Conservation (phyloP, 2,113 vertebrate species). For the Cyanocitta stelleri region DNA sequence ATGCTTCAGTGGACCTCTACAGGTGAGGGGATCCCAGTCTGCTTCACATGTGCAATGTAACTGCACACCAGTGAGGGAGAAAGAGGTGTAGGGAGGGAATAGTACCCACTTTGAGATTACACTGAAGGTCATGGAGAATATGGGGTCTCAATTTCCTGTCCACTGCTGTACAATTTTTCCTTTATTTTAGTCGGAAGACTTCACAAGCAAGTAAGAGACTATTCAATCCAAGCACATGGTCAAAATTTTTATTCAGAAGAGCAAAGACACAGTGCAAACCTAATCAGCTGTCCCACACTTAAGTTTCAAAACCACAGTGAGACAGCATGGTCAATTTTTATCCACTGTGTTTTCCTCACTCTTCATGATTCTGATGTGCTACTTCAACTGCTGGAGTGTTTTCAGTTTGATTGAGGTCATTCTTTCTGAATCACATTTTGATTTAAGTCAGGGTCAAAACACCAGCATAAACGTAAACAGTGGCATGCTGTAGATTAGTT, state of each 20-base stretch:
- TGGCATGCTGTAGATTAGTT: neutral
- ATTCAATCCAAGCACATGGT: neutral
- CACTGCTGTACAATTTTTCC: neutral
- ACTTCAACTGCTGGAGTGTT: neutral
- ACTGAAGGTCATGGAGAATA: neutral
- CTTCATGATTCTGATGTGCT: neutral
- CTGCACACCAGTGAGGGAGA: neutral
- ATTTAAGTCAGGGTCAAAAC: neutral
- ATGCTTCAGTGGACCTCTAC: neutral
- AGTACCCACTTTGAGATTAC: neutral
- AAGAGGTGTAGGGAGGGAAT: neutral
- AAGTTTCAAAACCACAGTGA: neutral
- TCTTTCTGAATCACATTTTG: neutral
- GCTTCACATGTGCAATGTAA: rapidly evolving
- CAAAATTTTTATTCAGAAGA: neutral
- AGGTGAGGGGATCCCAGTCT: neutral
- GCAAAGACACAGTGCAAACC: neutral
- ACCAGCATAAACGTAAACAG: neutral
- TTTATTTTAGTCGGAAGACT: neutral
- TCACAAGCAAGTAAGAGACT: neutral
- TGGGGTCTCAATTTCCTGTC: neutral
- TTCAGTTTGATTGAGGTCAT: neutral
- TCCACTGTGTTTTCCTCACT: neutral
- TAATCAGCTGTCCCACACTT: neutral
- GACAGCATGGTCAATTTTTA: neutral